Evolutionary conservation across 2,113 vertebrate genomes (phyloP).

Genomic region (Papio anubis): DNA sequence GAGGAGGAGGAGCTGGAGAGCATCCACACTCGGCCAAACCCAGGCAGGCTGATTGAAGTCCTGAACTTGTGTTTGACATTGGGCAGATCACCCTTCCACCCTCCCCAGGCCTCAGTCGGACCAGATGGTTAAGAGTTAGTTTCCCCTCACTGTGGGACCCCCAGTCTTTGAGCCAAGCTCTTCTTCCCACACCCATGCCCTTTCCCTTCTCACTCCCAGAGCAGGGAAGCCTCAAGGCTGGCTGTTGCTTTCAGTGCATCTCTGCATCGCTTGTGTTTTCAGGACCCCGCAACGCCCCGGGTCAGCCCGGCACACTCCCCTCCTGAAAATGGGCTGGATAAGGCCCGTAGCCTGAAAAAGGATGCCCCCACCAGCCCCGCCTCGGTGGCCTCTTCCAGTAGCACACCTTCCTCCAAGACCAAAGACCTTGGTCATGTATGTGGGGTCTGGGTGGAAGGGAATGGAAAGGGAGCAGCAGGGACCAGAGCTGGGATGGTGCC

Average conservation of each 20-base stretch:
- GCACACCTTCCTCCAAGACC: conserved; percentile 97
- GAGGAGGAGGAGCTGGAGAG: background rate
- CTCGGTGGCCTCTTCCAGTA: conserved; percentile 96
- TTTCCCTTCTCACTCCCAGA: background rate
- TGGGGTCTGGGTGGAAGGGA: background rate
- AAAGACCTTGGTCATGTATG: conserved; percentile 95
- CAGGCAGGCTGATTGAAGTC: background rate
- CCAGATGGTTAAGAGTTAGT: background rate
- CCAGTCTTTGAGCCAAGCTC: background rate
- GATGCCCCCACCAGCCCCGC: conserved; percentile 96
- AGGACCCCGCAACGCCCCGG: conserved; percentile 95
- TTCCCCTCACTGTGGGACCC: accelerated
- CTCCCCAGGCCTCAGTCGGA: background rate
- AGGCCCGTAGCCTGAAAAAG: conserved; percentile 92
- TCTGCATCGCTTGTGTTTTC: background rate
- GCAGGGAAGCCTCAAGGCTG: background rate
- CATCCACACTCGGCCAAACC: background rate
- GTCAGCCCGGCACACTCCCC: conserved; percentile 95
- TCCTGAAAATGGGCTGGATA: conserved; percentile 96
- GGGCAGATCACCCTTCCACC: background rate
- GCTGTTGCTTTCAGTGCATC: background rate
- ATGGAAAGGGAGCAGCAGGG: no score
- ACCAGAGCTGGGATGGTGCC: no score
- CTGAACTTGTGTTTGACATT: background rate
- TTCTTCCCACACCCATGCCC: accelerated